phyloP scores from a whole-genome alignment of 37 sponge, comb jelly and placozoan species.

The Diacarnus erythraeanus region DNA sequence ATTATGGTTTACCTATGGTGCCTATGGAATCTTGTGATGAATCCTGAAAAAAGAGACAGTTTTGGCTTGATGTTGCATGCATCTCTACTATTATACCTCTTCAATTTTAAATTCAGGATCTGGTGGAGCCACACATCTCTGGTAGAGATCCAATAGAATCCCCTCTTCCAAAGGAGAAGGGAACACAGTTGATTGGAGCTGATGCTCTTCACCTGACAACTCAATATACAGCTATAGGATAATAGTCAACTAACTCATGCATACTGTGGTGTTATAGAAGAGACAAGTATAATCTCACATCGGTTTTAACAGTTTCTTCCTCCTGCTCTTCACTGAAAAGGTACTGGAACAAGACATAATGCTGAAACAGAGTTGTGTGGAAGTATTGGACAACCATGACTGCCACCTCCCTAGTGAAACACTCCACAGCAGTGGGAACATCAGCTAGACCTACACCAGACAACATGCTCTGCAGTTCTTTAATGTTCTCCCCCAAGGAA shows the following conservation, averaged over 20 bases:
- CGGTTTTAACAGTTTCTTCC: slow-evolving; percentile 15
- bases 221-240: too few species aligned
- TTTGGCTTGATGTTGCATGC: too few species aligned
- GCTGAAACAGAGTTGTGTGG: slow-evolving; percentile 54
- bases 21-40: too few species aligned
- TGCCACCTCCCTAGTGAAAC: slow-evolving; percentile 34
- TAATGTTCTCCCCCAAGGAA: slow-evolving; percentile 37
- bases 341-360: slow-evolving; percentile 55
- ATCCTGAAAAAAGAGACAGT: too few species aligned
- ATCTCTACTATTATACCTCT: too few species aligned
- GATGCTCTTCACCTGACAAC: too few species aligned
- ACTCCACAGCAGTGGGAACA: slow-evolving; percentile 5
- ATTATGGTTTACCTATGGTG: too few species aligned
- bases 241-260: too few species aligned
- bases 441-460: slow-evolving; percentile 13
- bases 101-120: too few species aligned
- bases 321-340: slow-evolving; percentile 53
- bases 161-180: slow-evolving; percentile 60
- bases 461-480: slow-evolving; percentile 26
- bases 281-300: background rate
- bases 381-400: slow-evolving; percentile 19
- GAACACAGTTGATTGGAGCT: background rate
- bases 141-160: slow-evolving; percentile 38
- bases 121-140: too few species aligned
- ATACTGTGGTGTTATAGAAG: too few species aligned